A percentile compares a stretch with the other conserved stretches of the same genome.
Evolutionary conservation across 2,113 vertebrate species (phyloP).

Genomic region (Mus spicilegus): DNA sequence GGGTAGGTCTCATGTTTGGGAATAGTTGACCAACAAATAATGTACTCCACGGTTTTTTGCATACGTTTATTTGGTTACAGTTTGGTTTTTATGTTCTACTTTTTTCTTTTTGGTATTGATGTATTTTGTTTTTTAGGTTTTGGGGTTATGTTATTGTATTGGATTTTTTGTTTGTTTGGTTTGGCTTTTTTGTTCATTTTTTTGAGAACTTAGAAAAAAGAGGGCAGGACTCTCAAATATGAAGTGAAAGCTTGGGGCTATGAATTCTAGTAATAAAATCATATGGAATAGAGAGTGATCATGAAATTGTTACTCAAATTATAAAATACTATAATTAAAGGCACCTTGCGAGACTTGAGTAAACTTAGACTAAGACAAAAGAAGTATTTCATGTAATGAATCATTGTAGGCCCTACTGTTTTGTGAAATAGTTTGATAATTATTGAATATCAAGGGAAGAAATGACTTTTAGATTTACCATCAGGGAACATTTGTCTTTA

Average conservation of each 20-base stretch:
- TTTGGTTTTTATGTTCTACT: not conserved
- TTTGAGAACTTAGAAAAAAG: not conserved
- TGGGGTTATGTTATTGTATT: not conserved
- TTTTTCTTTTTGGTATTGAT: not conserved
- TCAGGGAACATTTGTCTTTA: not conserved
- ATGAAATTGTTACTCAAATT: slow-evolving; percentile 7
- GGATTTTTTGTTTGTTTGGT: not conserved
- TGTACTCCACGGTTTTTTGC: not conserved
- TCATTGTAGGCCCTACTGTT: not conserved
- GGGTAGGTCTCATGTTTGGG: not conserved
- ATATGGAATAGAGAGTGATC: not conserved
- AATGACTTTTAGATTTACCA: not conserved
- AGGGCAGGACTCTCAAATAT: not conserved
- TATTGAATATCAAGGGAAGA: not conserved
- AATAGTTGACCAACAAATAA: not conserved
- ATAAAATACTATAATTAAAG: not conserved
- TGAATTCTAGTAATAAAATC: slow-evolving; percentile 38
- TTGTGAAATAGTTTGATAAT: not conserved
- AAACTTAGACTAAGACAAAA: not conserved
- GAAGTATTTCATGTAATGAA: not conserved
- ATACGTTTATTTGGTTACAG: not conserved
- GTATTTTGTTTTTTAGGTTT: not conserved
- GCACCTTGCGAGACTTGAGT: not conserved
- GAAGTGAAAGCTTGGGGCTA: not conserved
- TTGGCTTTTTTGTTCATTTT: not conserved